Conservation (phyloP, 2,797 vertebrate species). For the Lepilemur ruficaudatus region DNA sequence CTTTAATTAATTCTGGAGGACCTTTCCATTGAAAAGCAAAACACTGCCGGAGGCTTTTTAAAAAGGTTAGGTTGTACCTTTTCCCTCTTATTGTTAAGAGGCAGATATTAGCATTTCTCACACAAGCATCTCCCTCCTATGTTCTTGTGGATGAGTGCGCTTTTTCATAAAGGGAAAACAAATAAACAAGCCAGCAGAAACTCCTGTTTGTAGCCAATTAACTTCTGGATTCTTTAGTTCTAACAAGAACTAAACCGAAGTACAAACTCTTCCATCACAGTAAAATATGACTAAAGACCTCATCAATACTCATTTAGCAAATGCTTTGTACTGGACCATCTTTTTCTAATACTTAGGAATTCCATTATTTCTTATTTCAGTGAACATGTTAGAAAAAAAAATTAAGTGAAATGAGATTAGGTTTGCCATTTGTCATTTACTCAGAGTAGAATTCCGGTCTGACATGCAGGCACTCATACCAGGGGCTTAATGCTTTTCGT, state of each 20-base stretch:
- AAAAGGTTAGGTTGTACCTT: conserved; percentile 80
- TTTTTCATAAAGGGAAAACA: conserved; percentile 59
- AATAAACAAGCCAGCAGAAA: conserved; percentile 12
- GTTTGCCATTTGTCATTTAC: conserved; percentile 77
- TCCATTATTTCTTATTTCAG: conserved; percentile 78
- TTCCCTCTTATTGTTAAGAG: conserved; percentile 62
- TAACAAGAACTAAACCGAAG: conserved; percentile 50
- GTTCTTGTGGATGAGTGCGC: neutral
- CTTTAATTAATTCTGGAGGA: conserved; percentile 83
- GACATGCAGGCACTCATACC: conserved; percentile 65
- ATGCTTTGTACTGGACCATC: conserved; percentile 49
- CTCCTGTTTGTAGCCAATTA: conserved; percentile 65
- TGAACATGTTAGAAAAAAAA: conserved; percentile 70
- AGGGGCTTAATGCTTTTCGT: conserved; percentile 78
- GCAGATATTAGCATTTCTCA: conserved; percentile 69
- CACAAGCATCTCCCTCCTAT: neutral
- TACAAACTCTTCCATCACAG: conserved; percentile 63
- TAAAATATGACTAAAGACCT: conserved; percentile 62
- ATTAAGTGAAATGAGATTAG: conserved; percentile 74
- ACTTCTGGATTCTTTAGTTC: conserved; percentile 65
- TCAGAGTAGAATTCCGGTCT: conserved; percentile 64
- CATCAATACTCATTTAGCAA: conserved; percentile 76
- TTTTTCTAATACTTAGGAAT: conserved; percentile 72
- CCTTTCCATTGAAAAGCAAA: conserved; percentile 83
- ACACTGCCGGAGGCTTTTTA: conserved; percentile 71